Evolutionary conservation across 2,113 vertebrate genomes (phyloP).

Genomic region (Platichthys stellatus): DNA sequence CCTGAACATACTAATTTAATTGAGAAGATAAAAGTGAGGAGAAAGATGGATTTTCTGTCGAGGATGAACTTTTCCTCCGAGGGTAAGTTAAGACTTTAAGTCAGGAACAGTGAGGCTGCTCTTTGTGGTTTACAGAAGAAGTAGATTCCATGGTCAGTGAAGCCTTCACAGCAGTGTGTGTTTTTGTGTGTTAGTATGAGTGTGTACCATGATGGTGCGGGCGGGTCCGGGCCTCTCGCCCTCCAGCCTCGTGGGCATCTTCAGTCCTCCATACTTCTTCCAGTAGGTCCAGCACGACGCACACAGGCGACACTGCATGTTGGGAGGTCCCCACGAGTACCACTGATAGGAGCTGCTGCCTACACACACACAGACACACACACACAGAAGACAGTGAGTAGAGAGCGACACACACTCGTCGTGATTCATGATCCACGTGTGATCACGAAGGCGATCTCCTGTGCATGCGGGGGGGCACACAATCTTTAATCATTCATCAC

Average conservation of each 20-base stretch:
- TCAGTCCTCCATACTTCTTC: constrained; percentile 99
- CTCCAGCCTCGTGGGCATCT: constrained; percentile 97
- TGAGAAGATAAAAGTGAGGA: no score
- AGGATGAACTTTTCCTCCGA: neutral
- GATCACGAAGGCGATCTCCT: neutral
- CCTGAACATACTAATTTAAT: no score
- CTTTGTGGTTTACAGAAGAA: no score
- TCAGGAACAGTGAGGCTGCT: no score
- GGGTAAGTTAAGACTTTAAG: neutral
- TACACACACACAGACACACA: constrained; percentile 80
- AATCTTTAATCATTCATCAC: constrained; percentile 54
- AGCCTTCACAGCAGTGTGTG: neutral
- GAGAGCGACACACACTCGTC: neutral
- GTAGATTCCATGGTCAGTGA: no score
- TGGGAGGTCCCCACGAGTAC: constrained; percentile 99
- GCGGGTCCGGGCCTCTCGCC: constrained; percentile 96
- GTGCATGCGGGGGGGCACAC: neutral
- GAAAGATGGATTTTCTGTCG: neutral
- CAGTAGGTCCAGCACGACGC: constrained; percentile 99
- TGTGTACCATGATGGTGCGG: constrained; percentile 91
- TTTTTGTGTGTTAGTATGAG: neutral
- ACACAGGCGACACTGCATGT: constrained; percentile 99
- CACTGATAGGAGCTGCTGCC: constrained; percentile 98
- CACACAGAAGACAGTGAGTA: neutral
- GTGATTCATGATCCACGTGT: neutral